Base-by-base conservation (phyloP, 2,888 invertebrate species). In the Limenitis arthemis region DNA sequence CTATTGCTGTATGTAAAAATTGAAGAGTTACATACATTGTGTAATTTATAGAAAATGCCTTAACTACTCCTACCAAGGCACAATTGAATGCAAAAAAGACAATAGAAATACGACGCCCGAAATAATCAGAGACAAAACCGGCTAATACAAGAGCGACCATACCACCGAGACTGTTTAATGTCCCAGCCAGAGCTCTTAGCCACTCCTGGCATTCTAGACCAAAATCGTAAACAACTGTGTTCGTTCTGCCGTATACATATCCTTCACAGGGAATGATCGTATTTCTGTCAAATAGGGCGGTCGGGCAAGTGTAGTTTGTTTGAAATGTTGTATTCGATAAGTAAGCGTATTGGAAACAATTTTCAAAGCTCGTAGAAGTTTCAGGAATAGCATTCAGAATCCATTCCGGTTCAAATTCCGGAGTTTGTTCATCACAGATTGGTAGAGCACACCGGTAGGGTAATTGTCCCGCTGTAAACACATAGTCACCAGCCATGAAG, bases 111-210 rank as follows among this genome's bases (percentile, higher is more conserved):
- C 80, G 69, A 50, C 85, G 70, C 8, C 85, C 85, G 39, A 75
- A 74, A 41, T 87, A 88, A 72, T 94, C 94, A 1, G 94, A 93
- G 49, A 93, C 74, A 49, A 87, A 87, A 31, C 94, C 94, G 4
- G 91, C 89, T 29, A 92, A 66, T 1, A 90, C 88, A 41, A 93
- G 85, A 1, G 91, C 90, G 46, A 92, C 75, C 75, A 93, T 90
- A 62, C 89, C 91, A 34, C 93, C 93, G 41, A 91, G 72, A 67
- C 91, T 92, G 67, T 92, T 91, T 8, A 93, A 77, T n/a, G 93
- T 93, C 5, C 94, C 94, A 32, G 93, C 90, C 54, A 94, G 70
- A 5, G 92, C 88, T 57, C 93, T 76, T 64, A 91, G 88, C 93
- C 93, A 94, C 87, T 84, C 87, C 49, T 89, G 80, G 61, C 86